Evolutionary conservation across 2,888 invertebrate genomes (phyloP).

Genomic region (Andricus curvator): DNA sequence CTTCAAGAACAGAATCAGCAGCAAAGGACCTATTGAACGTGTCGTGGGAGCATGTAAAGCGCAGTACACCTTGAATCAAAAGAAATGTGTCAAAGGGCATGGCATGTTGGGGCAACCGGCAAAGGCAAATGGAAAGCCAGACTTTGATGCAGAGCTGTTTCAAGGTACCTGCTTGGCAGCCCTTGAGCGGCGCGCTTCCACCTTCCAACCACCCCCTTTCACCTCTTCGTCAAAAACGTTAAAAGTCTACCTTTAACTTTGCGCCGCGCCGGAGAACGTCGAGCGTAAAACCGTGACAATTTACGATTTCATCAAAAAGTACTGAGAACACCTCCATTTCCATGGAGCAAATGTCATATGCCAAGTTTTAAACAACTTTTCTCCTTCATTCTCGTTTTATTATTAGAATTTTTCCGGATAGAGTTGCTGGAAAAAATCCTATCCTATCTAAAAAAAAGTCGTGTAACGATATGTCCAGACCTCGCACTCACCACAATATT

Average conservation of each 20-base stretch:
- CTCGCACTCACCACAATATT: no score
- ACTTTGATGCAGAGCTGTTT: constrained; percentile 66
- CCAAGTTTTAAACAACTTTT: constrained; percentile 13
- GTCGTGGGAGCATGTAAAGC: constrained; percentile 52
- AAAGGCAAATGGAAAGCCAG: constrained; percentile 68
- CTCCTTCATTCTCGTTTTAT: neutral
- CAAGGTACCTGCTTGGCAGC: constrained; percentile 34
- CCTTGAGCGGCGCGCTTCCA: constrained; percentile 44
- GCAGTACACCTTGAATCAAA: constrained; percentile 70
- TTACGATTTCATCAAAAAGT: constrained; percentile 38
- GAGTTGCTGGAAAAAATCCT: no score
- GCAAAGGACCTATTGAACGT: constrained; percentile 56
- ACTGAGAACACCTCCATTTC: constrained; percentile 25
- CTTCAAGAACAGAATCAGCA: constrained; percentile 42
- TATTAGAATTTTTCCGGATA: no score
- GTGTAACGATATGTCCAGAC: no score
- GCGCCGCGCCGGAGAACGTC: constrained; percentile 29
- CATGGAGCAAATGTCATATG: constrained; percentile 10
- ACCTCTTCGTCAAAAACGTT: constrained; percentile 37
- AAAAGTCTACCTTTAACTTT: constrained; percentile 39
- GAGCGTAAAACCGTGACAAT: constrained; percentile 38
- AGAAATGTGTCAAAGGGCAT: constrained; percentile 74
- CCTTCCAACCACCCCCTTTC: constrained; percentile 39
- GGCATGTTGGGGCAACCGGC: constrained; percentile 61
- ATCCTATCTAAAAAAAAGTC: no score